These are phyloP conservation scores for Simalia tracyae DNA, from an alignment of 2,797 vertebrate genomes.

Conservation along the genomic window DNA sequence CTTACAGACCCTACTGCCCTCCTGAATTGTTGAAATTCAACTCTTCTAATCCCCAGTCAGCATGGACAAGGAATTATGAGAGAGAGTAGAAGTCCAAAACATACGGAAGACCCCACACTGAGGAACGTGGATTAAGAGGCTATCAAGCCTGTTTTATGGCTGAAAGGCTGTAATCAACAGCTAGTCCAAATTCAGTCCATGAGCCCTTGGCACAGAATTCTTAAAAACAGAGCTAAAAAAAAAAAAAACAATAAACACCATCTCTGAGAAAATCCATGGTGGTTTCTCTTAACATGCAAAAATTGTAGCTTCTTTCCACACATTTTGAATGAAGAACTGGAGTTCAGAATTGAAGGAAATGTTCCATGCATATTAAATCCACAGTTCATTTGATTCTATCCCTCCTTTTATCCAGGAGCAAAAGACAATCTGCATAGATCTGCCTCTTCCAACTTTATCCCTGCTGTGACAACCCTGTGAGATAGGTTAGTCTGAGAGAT, in stretches of 20 bases:
- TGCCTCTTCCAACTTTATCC: not conserved
- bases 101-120: not conserved
- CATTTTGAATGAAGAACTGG: not conserved
- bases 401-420: not conserved
- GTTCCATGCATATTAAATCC: not conserved
- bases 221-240: not conserved
- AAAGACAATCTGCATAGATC: not conserved
- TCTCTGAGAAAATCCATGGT: not conserved
- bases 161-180: not conserved
- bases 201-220: not conserved
- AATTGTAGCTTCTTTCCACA: not conserved
- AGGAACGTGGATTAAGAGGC: not conserved
- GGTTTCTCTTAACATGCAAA: not conserved
- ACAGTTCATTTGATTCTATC: not conserved
- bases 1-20: not conserved
- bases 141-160: not conserved
- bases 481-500: not conserved
- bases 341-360: not conserved
- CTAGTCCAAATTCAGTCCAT: not conserved
- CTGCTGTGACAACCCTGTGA: not conserved
- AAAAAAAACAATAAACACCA: not conserved
- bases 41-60: not conserved
- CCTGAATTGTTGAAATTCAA: not conserved
- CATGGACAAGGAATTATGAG: not conserved
- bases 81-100: not conserved